These are phyloP conservation scores for Pangasius krempfi DNA, from an alignment of 2,797 vertebrate species.

Conservation along the genomic window DNA sequence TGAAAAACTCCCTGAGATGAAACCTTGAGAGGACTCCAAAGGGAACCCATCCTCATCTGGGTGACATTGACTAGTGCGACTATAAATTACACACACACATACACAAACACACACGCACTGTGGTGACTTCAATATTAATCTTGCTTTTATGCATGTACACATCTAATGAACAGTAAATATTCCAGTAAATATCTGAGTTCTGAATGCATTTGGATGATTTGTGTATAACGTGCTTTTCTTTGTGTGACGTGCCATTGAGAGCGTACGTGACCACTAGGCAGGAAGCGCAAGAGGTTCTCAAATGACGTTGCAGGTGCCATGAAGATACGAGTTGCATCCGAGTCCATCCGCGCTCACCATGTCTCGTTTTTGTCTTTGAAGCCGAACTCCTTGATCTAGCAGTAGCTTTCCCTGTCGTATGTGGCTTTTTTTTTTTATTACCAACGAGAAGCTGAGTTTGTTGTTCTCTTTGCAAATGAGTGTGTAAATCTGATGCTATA, in stretches of 20 bases:
- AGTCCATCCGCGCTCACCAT: not conserved
- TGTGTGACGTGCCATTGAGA: not conserved
- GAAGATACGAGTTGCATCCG: not conserved
- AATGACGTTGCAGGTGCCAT: not conserved
- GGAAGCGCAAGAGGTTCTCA: not conserved
- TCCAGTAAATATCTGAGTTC: not conserved
- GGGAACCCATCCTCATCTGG: too few relatives aligned
- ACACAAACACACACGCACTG: not conserved
- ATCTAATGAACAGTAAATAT: not conserved
- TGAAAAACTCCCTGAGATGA: too few relatives aligned
- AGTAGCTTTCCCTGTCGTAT: not conserved
- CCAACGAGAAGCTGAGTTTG: too few relatives aligned
- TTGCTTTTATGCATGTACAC: not conserved
- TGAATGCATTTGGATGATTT: not conserved
- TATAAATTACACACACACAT: too few relatives aligned
- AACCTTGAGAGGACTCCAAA: too few relatives aligned
- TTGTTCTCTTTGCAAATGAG: not conserved
- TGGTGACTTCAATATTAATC: not conserved
- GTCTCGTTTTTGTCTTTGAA: not conserved
- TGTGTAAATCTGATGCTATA: not conserved
- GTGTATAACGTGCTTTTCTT: not conserved
- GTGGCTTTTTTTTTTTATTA: not conserved
- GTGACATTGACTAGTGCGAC: too few relatives aligned
- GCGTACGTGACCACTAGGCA: not conserved
- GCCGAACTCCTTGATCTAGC: not conserved